Conservation (phyloP, 1,140 invertebrate genomes). For the Dendrolimus punctatus region DNA sequence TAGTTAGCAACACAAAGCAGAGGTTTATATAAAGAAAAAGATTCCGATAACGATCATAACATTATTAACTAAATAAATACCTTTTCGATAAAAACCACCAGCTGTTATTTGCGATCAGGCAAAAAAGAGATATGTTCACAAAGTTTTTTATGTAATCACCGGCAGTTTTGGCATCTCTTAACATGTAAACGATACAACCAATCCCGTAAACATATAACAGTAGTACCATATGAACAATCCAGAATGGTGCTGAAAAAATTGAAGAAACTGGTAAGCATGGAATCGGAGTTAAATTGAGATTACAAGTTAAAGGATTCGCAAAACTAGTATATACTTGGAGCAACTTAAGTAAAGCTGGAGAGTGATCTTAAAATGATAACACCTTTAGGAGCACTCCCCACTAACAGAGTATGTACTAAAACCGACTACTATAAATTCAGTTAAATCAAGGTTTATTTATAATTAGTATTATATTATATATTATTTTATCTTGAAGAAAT, state of each 20-base stretch:
- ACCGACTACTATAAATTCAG: no score
- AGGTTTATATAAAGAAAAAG: constrained; percentile 1
- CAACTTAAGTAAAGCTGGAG: constrained; percentile 11
- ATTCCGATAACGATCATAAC: no score
- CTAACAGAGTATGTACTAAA: no score
- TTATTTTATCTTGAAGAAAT: no score
- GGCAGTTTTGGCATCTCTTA: constrained; percentile 25
- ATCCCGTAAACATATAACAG: constrained; percentile 39
- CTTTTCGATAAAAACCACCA: constrained; percentile 43
- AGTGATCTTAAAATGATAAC: constrained; percentile 7
- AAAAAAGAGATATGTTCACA: constrained; percentile 33
- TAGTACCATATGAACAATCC: constrained; percentile 34
- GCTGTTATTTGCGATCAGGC: constrained; percentile 32
- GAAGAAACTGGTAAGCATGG: background rate
- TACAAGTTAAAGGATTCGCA: background rate
- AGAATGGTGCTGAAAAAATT: constrained; percentile 34
- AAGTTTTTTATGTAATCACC: constrained; percentile 40
- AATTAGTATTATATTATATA: no score
- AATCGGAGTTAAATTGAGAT: background rate
- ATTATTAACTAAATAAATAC: constrained; percentile 20
- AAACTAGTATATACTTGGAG: background rate
- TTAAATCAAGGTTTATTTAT: no score
- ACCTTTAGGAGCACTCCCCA: no score
- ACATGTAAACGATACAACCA: constrained; percentile 34
- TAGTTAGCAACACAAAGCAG: background rate